phyloP scores from a whole-genome alignment of 92 coral and sea anemone species.

The Bergia sp. region DNA sequence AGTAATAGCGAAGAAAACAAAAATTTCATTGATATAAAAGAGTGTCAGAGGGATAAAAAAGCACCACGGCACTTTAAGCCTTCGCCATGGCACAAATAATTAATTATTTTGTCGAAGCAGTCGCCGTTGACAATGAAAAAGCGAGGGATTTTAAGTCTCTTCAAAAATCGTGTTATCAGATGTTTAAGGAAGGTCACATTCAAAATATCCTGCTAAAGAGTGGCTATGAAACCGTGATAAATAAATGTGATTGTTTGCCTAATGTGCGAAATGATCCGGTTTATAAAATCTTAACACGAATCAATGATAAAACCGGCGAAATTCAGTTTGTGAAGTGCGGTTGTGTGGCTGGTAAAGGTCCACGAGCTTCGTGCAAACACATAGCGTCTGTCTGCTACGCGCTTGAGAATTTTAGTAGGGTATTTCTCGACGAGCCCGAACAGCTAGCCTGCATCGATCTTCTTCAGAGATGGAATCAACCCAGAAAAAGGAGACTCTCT shows the following conservation, averaged over 20 bases:
- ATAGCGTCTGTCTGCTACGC: no score
- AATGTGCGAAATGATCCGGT: constrained; percentile 61
- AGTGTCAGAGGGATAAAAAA: background rate
- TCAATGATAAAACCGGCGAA: no score
- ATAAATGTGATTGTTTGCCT: constrained; percentile 8
- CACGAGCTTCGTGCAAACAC: no score
- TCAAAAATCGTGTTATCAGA: constrained; percentile 20
- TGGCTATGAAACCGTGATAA: constrained; percentile 26
- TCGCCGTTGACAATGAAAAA: constrained; percentile 23
- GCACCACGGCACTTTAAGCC: background rate
- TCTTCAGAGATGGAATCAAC: constrained; percentile 57
- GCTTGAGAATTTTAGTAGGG: no score
- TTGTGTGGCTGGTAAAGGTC: no score
- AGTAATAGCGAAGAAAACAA: no score
- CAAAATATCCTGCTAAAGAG: background rate
- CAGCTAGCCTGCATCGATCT: constrained; percentile 33
- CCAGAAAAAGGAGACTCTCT: constrained; percentile 51
- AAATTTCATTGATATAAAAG: no score
- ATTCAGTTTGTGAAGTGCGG: constrained; percentile 23
- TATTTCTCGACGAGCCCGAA: no score
- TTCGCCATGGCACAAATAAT: no score
- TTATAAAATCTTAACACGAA: constrained; percentile 50
- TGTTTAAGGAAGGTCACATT: constrained; percentile 35
- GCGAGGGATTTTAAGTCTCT: constrained; percentile 40
- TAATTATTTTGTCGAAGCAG: background rate